These are phyloP conservation scores for Manis javanica DNA, from an alignment of 2,797 vertebrate species.

Conservation along the genomic window DNA sequence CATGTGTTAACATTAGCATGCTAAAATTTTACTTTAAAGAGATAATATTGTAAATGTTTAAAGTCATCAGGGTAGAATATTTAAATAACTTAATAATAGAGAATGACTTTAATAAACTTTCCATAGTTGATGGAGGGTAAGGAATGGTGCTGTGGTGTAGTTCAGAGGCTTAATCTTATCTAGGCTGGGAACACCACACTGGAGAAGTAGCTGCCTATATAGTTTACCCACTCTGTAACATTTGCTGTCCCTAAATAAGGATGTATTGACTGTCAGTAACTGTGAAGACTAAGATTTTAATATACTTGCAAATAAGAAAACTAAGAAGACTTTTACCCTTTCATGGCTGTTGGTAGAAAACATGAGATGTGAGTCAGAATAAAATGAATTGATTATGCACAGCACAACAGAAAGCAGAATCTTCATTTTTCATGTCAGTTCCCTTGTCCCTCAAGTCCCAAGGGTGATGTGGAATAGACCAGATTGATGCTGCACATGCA, in stretches of 20 bases:
- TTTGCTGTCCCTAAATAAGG: not conserved
- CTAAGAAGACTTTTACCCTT: not conserved
- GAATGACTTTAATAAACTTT: not conserved
- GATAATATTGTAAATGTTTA: not conserved
- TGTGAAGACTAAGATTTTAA: not conserved
- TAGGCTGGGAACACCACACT: not conserved
- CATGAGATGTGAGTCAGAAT: not conserved
- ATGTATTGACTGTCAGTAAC: not conserved
- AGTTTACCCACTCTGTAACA: not conserved
- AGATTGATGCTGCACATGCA: not conserved
- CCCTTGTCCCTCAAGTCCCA: not conserved
- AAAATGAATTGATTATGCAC: not conserved
- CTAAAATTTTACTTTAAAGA: not conserved
- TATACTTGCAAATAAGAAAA: not conserved
- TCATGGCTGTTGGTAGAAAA: not conserved
- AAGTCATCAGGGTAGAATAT: not conserved
- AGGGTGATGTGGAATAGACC: not conserved
- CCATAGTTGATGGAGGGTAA: not conserved
- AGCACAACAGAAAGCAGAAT: not conserved
- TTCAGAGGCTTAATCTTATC: not conserved
- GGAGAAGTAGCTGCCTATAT: not conserved
- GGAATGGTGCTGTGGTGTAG: not conserved
- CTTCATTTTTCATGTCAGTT: not conserved
- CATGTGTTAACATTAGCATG: not conserved
- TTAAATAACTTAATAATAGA: not conserved